Evolutionary conservation across 2,888 invertebrate species (phyloP).

Genomic region (Lymantria dispar): DNA sequence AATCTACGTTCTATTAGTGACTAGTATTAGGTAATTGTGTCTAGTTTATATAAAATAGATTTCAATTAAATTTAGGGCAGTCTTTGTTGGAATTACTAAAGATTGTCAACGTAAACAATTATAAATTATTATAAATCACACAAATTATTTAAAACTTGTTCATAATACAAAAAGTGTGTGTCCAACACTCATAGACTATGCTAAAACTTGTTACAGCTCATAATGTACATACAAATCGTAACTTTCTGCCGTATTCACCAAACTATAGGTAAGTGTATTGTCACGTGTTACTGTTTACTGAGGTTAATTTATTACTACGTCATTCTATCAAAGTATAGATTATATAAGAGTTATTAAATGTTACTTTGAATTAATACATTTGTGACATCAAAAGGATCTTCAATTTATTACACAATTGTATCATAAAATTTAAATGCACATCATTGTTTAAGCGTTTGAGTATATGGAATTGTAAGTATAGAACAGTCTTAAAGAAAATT

Average conservation of each 20-base stretch:
- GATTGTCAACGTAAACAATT: conserved; percentile 69
- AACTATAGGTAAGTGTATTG: conserved; percentile 79
- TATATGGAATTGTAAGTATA: neutral
- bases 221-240: conserved; percentile 60
- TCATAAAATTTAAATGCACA: conserved; percentile 11
- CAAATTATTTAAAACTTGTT: conserved; percentile 55
- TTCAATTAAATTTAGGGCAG: conserved; percentile 81
- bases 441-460: conserved; percentile 7
- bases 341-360: conserved; percentile 22
- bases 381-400: conserved; percentile 8
- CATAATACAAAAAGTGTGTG: conserved; percentile 53
- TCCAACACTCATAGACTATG: conserved; percentile 61
- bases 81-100: conserved; percentile 80
- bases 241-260: conserved; percentile 80
- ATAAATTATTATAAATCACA: conserved; percentile 67
- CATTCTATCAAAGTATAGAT: no score
- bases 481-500: neutral
- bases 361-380: conserved; percentile 6
- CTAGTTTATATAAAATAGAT: conserved; percentile 81
- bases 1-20: conserved; percentile 55
- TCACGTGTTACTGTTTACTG: conserved; percentile 75
- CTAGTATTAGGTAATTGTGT: conserved; percentile 74
- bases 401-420: conserved; percentile 4
- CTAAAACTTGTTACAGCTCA: conserved; percentile 56
- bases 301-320: conserved; percentile 61